These are phyloP conservation scores for Indicator indicator DNA, from an alignment of 2,113 vertebrate genomes.

Conservation along the genomic window DNA sequence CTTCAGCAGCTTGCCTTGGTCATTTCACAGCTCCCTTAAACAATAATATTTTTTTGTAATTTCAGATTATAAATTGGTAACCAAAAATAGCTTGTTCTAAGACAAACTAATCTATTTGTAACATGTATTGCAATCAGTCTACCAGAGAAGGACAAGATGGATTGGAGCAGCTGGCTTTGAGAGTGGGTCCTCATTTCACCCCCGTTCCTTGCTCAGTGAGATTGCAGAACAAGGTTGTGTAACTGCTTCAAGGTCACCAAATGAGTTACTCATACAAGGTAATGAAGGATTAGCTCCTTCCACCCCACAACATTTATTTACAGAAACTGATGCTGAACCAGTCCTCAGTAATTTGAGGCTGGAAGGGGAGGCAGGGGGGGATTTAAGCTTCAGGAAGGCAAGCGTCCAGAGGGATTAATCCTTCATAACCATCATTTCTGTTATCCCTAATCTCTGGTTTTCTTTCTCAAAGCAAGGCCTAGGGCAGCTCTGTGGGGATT, in stretches of 20 bases:
- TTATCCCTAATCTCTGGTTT: neutral
- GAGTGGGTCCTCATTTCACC: neutral
- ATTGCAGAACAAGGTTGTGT: conserved; percentile 4
- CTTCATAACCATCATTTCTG: neutral
- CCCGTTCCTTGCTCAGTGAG: neutral
- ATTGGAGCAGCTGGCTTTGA: conserved; percentile 31
- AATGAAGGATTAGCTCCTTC: conserved; percentile 51
- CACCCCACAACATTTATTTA: neutral
- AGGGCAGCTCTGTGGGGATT: neutral
- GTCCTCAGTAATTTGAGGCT: neutral
- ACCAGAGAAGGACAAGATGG: neutral
- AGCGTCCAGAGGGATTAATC: conserved; percentile 16
- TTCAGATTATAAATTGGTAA: neutral
- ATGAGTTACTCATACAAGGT: neutral
- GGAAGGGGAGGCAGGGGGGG: conserved; percentile 4
- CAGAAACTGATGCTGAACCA: neutral
- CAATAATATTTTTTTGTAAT: neutral
- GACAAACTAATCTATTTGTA: conserved; percentile 5
- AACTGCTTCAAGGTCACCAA: conserved; percentile 31
- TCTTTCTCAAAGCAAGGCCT: neutral
- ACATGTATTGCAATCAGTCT: neutral
- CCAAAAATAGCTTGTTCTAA: neutral
- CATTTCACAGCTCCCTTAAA: neutral
- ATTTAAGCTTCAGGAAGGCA: conserved; percentile 30
- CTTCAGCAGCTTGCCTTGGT: neutral